These are phyloP conservation scores for Montipora efflorescens DNA, from an alignment of 64 coral and sea anemone genomes.

Conservation along the genomic window DNA sequence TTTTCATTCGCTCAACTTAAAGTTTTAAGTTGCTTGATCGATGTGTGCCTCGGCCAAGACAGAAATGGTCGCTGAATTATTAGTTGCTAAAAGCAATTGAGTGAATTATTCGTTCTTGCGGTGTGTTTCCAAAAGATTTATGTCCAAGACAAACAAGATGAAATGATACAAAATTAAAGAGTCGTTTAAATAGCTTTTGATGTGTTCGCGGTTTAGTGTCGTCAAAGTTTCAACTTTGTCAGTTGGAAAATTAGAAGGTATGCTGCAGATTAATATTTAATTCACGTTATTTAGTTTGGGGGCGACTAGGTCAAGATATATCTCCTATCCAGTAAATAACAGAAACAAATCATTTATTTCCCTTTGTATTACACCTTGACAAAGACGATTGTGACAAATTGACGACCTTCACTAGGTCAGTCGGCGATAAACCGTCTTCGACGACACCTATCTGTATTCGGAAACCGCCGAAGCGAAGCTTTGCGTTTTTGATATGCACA, in stretches of 20 bases:
- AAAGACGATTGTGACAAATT: not conserved
- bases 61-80: not conserved
- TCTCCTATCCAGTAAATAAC: conserved; percentile 41
- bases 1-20: not conserved
- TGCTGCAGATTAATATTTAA: conserved; percentile 38
- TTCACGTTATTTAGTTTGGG: conserved; percentile 42
- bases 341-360: conserved; percentile 53
- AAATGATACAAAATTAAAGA: conserved; percentile 60
- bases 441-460: not conserved
- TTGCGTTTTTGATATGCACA: not conserved
- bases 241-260: not conserved
- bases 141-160: conserved; percentile 38
- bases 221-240: not conserved
- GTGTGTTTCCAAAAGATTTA: conserved; percentile 15
- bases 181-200: conserved; percentile 9
- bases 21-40: conserved; percentile 12
- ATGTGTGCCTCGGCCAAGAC: not conserved
- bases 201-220: not conserved
- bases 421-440: conserved; percentile 4
- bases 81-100: conserved; percentile 45
- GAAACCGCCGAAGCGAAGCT: not conserved
- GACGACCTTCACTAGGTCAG: not conserved
- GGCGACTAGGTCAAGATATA: conserved; percentile 54
- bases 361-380: conserved; percentile 26
- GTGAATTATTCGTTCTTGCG: not conserved